Evolutionary conservation across 2,113 vertebrate species (phyloP).

Genomic region (Urocynchramus pylzowi): DNA sequence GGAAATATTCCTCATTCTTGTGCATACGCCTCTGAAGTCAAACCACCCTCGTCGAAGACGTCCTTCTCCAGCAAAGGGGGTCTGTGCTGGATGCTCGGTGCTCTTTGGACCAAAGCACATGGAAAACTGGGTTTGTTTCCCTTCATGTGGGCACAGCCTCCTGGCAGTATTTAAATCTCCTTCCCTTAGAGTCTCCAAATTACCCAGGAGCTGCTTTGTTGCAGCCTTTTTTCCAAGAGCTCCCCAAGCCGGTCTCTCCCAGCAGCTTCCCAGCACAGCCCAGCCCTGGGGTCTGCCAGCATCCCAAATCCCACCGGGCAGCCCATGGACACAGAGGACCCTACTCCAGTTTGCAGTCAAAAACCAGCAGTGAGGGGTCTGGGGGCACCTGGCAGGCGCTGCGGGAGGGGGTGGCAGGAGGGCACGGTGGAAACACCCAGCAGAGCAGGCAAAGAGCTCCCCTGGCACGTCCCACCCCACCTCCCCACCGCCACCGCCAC

Average conservation of each 20-base stretch:
- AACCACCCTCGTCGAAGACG: conserved; percentile 3
- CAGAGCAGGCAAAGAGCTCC: not conserved
- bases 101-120: not conserved
- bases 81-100: not conserved
- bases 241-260: not conserved
- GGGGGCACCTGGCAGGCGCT: not conserved
- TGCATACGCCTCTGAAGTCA: not conserved
- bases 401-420: not conserved
- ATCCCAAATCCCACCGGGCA: not conserved
- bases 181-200: not conserved
- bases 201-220: not conserved
- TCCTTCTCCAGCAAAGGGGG: not conserved
- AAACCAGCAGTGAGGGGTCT: accelerated
- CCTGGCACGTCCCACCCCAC: not conserved
- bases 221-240: not conserved
- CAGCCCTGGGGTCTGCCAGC: accelerated
- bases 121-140: not conserved
- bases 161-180: not conserved
- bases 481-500: not conserved
- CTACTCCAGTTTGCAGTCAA: accelerated
- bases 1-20: conserved; percentile 41
- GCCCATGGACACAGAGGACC: accelerated
- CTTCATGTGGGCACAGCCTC: not conserved
- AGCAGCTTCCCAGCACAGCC: not conserved
- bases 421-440: accelerated